Evolutionary conservation across 2,113 vertebrate genomes (phyloP).

Genomic region (Elachura formosa): DNA sequence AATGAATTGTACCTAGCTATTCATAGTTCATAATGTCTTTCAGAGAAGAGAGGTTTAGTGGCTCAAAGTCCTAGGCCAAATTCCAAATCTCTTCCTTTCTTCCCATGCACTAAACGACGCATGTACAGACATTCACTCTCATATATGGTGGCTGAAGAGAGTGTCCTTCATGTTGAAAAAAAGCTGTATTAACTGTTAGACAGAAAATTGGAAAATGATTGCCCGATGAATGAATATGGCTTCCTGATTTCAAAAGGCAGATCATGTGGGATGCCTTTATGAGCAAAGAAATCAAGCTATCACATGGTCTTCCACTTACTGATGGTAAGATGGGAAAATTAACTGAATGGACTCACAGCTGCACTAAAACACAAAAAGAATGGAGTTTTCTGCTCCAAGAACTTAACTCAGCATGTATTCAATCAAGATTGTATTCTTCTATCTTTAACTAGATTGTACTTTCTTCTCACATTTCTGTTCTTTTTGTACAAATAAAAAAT

Average conservation of each 20-base stretch:
- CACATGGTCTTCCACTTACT: neutral
- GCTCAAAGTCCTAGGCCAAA: neutral
- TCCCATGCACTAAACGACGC: neutral
- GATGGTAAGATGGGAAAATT: neutral
- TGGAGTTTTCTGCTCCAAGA: constrained; percentile 2
- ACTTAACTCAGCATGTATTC: neutral
- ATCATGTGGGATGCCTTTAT: neutral
- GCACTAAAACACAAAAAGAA: neutral
- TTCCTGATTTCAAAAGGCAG: neutral
- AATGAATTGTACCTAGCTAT: neutral
- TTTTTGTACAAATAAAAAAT: neutral
- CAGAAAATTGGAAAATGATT: neutral
- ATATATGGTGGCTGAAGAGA: rapidly evolving
- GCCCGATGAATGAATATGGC: neutral
- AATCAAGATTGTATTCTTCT: constrained; percentile 42
- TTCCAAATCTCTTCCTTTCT: neutral
- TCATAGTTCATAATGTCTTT: neutral
- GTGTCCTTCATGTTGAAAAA: neutral
- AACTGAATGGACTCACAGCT: constrained; percentile 26
- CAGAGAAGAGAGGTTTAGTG: neutral
- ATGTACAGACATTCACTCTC: neutral
- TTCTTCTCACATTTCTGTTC: neutral
- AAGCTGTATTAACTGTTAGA: neutral
- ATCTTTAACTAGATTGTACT: neutral
- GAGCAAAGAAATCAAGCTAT: neutral